phyloP scores from a whole-genome alignment of 1,140 invertebrate species.

The Drosophila ficusphila region DNA sequence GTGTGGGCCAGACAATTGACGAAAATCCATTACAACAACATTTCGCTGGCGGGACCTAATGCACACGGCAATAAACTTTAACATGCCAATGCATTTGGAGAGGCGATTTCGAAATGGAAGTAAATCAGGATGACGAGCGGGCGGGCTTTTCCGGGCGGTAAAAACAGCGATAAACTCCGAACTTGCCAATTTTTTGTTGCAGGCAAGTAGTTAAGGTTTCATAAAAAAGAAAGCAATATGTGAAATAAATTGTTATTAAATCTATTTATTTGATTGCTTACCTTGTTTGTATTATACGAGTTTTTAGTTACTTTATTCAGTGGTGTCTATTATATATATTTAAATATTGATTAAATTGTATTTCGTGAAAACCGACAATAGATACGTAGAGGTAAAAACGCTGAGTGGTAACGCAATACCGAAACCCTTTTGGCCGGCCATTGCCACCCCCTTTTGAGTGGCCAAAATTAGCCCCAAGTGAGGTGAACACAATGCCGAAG shows the following conservation, averaged over 20 bases:
- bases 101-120: conserved; percentile 22
- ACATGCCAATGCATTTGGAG: conserved; percentile 36
- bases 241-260: too few species aligned
- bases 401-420: conserved; percentile 24
- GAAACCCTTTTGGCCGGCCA: conserved; percentile 18
- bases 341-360: background rate
- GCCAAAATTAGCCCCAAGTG: conserved; percentile 42
- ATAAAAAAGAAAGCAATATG: too few species aligned
- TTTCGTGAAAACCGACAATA: conserved; percentile 8
- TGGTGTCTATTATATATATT: too few species aligned
- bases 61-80: conserved; percentile 35
- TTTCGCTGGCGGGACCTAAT: conserved; percentile 1
- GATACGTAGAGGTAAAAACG: background rate
- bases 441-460: conserved; percentile 3
- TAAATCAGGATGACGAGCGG: background rate
- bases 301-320: too few species aligned
- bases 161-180: background rate
- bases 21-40: conserved; percentile 47
- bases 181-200: too few species aligned
- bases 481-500: conserved; percentile 20
- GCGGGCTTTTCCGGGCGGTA: background rate
- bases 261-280: too few species aligned
- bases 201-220: too few species aligned
- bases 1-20: conserved; percentile 60
- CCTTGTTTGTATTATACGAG: too few species aligned